Evolutionary conservation across 2,888 invertebrate species (phyloP), one percentile per base, ranked within the genome.

Genomic region (Villa cingulata): DNA sequence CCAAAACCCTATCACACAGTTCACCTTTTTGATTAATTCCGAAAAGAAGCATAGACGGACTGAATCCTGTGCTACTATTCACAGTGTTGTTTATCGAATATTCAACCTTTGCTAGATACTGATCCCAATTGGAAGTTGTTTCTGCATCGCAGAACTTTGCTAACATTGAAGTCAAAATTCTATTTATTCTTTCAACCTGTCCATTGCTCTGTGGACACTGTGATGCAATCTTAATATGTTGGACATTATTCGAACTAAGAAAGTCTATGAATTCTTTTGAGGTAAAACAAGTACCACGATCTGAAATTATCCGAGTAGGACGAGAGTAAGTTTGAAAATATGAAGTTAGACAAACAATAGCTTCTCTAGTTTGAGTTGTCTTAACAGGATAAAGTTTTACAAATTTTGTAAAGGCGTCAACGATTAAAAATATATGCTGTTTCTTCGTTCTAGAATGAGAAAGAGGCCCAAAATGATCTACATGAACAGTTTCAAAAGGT

Each of bases 201-300:
- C 48, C 50, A 36, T 45, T 48, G 16, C 23, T 16, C 29, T 45
- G 49, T 16, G 49, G 49, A 10, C 37, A 23, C 2, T 32, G 23
- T n/a, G 45, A 42, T 2, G 48, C 48, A 37, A 44, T 42, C 4
- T 37, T 37, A 4, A 44, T 34, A 16, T 48, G 48, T 2, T 44
- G 15, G 10, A 53, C 16, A 18, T 50, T 50, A 45, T 59, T 54
- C 16, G 58, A 54, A 5, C 49, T 39, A 45, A 62, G 62, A 47
- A 59, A 63, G 4, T 51, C 45, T 37, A 51, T 41, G 47, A 68
- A 69, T 4, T 49, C 45, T 17, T 57, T 53, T 4, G 62, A 59
- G 0, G 65, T 68, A 46, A 65, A 69, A 15, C 59, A 57, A 16
- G 61, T 58, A n/a, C 66, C 66, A 32, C 62, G 20, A 20, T 40